A percentile compares a stretch with the other conserved stretches of the same genome.
phyloP scores from a whole-genome alignment of 2,113 vertebrate genomes.

The Xiphorhynchus elegans region DNA sequence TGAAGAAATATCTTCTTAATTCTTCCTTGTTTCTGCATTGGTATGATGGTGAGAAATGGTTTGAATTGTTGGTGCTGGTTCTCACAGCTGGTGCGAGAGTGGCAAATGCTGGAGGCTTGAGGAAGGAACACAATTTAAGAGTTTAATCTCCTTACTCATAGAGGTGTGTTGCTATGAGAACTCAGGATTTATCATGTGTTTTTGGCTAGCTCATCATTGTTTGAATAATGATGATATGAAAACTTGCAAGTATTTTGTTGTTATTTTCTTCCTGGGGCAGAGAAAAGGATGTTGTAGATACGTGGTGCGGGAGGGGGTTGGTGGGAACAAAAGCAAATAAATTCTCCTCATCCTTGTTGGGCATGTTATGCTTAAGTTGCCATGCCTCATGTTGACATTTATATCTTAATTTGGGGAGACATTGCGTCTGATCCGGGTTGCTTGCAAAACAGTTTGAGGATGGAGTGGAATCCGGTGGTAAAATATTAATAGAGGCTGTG shows the following conservation, averaged over 20 bases:
- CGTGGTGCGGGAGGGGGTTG: background rate
- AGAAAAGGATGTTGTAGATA: slow-evolving; percentile 7
- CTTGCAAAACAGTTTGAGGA: slow-evolving; percentile 16
- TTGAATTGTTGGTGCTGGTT: slow-evolving; percentile 13
- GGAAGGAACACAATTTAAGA: background rate
- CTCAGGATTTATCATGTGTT: slow-evolving; percentile 14
- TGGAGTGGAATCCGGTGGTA: background rate
- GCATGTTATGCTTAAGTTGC: background rate
- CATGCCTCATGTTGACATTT: background rate
- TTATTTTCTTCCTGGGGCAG: background rate
- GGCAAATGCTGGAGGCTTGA: background rate
- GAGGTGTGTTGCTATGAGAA: slow-evolving; percentile 62
- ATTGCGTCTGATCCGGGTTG: background rate
- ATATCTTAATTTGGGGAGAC: slow-evolving; percentile 11
- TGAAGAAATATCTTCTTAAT: background rate
- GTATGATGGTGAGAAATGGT: background rate
- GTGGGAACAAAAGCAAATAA: background rate
- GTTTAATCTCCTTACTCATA: slow-evolving; percentile 29
- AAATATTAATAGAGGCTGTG: background rate
- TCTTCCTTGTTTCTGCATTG: background rate
- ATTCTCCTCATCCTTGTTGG: background rate
- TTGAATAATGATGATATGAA: slow-evolving; percentile 3
- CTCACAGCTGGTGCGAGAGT: background rate
- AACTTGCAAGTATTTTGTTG: slow-evolving; percentile 21
- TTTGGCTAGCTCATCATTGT: background rate